Base-by-base conservation (phyloP, 2,888 invertebrate species). In the Scrobipalpa costella region DNA sequence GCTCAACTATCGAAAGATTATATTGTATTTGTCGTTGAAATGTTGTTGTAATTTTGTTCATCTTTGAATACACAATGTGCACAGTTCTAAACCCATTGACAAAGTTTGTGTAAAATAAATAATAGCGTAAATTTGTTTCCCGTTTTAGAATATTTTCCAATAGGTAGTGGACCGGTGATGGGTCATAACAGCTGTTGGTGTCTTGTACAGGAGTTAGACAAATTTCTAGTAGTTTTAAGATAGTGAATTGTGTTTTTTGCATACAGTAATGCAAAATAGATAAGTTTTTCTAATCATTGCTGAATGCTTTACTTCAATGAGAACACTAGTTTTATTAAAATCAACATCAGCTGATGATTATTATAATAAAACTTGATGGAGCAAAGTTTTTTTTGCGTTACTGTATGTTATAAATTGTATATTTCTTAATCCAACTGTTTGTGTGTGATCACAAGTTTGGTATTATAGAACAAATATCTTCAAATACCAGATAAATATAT, bases 181-280 rank as follows among this genome's bases (percentile, higher is more conserved):
- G 65, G 69, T 69, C 70, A 65, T 63, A 68, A 69, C 68, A 15
- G 61, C 65, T 66, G 34, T 62, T 68, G 71, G 70, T 55, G 13
- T 71, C 70, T 69, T 77, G 78, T 78, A 78, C 78, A 77, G 79
- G 69, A 64, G 70, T 65, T 78, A 77, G 76, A 74, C 36, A 73
- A 77, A 75, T 75, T 73, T 73, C 68, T 71, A 70, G 69, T 77
- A 73, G 71, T 66, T 50, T 58, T 76, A 75, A 69, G 68, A 70
- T 64, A 57, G 49, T 64, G 65, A 66, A 58, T 66, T 55, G 65
- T 6, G 67, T 74, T 73, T 27, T 19, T 3, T 19, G 27, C 52
- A 52, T 11, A 52, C 8, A 52, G 11, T 52, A 52, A 19, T 52
- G 21, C 21, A 11, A 52, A 44, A 6, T 13, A 44, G n/a, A 2